Evolutionary conservation across 2,113 vertebrate species (phyloP), one percentile per base, ranked within the genome.

Genomic region (Python bivittatus): DNA sequence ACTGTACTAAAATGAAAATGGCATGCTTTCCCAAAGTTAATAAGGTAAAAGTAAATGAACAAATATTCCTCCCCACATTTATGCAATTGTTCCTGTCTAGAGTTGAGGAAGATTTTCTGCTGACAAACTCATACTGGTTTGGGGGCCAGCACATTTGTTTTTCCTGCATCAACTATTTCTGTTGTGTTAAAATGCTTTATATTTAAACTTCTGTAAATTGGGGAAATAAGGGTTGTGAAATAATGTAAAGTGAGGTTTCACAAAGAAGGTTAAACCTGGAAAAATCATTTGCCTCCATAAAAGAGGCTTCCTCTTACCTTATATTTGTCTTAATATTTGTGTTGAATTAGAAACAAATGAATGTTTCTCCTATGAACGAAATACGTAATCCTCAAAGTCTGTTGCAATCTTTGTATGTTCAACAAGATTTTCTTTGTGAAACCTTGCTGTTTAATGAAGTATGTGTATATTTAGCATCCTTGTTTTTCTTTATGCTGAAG

Each of bases 401-500:
- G 68, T 89, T 92, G 72, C 87, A 84, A 10, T 93, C 92, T 42
- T 0, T 10, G 1, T 94, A 86, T 90, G 84, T 44, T 60, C 83
- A 86, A 1, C 93, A 84, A 23, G 42, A 42, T 15, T 53, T 99
- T 99, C 98, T 99, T 99, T 99, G 98, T 99, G 99, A 99, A 99
- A 98, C 97, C 86, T 97, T 98, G 97, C 98, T 98, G 93, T 96
- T 98, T 98, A 95, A 96, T 97, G 95, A 98, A 98, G 98, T 98
- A 98, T 97, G 97, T 98, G 98, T 98, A 98, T 98, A 99, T 99
- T 98, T 99, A 99, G 99, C 98, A 98, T 98, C 98, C 98, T 99
- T 99, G 98, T 99, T 99, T 98, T 99, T 98, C 98, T 99, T 99
- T 99, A 99, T 99, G 99, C 99, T 99, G 98, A 99, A 99, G 99